phyloP scores from a whole-genome alignment of 2,888 invertebrate genomes.

The Plagiodera versicolora region DNA sequence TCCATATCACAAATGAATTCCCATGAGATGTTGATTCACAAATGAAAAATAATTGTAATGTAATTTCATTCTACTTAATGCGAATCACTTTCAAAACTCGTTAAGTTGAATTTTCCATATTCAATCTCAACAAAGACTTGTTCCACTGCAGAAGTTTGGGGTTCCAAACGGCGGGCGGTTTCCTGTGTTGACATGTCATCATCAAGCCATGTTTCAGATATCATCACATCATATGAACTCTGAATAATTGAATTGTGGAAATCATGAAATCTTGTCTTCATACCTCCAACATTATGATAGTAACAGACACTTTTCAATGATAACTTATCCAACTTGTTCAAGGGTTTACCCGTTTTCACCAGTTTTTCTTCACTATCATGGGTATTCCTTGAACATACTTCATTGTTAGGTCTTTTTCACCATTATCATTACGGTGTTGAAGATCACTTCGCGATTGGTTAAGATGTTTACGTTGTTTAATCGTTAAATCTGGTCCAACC shows the following conservation, averaged over 20 bases:
- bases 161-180: conserved; percentile 1
- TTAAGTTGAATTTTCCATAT: conserved; percentile 8
- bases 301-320: conserved; percentile 5
- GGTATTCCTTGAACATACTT: conserved; percentile 6
- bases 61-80: no score
- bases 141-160: conserved; percentile 6
- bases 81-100: no score
- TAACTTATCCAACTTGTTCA: background rate
- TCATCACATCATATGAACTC: conserved; percentile 5
- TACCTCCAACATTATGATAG: conserved; percentile 5
- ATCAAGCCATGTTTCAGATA: conserved; percentile 5
- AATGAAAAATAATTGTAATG: no score
- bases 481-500: conserved; percentile 6
- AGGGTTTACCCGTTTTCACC: background rate
- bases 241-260: conserved; percentile 1
- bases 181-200: conserved; percentile 6
- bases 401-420: conserved; percentile 8
- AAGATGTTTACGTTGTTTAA: conserved; percentile 7
- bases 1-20: no score
- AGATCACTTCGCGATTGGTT: conserved; percentile 2
- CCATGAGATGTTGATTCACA: no score
- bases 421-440: conserved; percentile 6
- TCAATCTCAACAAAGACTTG: conserved; percentile 4
- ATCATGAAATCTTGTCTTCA: background rate
- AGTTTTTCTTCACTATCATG: conserved; percentile 6